phyloP scores from a whole-genome alignment of 2,888 invertebrate genomes.

The Heliconius ethilla region DNA sequence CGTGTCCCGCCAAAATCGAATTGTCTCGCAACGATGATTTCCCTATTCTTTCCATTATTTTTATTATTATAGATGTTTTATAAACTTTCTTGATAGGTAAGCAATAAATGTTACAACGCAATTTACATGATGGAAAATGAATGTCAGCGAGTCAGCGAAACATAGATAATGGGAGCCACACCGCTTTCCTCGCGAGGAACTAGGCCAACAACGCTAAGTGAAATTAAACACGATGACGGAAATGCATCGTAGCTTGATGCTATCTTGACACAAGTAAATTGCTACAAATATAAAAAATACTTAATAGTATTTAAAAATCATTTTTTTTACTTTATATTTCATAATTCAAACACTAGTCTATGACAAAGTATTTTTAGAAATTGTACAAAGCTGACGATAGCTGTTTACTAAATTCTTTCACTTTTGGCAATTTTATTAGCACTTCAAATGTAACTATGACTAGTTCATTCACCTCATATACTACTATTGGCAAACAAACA shows the following conservation, averaged over 20 bases:
- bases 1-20: too few species aligned
- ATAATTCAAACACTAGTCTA: too few species aligned
- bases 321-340: too few species aligned
- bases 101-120: slow-evolving; percentile 20
- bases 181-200: slow-evolving; percentile 62
- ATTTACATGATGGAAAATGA: slow-evolving; percentile 38
- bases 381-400: not conserved
- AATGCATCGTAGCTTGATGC: slow-evolving; percentile 48
- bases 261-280: slow-evolving; percentile 12
- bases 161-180: slow-evolving; percentile 66
- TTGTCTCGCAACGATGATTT: too few species aligned
- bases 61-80: not conserved
- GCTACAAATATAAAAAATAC: not conserved
- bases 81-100: not conserved
- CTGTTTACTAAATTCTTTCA: not conserved
- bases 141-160: slow-evolving; percentile 45
- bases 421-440: slow-evolving; percentile 26
- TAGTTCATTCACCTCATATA: slow-evolving; percentile 29
- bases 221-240: slow-evolving; percentile 56
- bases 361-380: too few species aligned
- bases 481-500: slow-evolving; percentile 34
- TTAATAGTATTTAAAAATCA: not conserved
- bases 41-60: not conserved
- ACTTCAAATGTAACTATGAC: slow-evolving; percentile 21
- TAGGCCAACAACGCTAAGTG: slow-evolving; percentile 63